These are phyloP conservation scores for Heliconius ismenius DNA, from an alignment of 2,888 invertebrate species.

Conservation along the genomic window DNA sequence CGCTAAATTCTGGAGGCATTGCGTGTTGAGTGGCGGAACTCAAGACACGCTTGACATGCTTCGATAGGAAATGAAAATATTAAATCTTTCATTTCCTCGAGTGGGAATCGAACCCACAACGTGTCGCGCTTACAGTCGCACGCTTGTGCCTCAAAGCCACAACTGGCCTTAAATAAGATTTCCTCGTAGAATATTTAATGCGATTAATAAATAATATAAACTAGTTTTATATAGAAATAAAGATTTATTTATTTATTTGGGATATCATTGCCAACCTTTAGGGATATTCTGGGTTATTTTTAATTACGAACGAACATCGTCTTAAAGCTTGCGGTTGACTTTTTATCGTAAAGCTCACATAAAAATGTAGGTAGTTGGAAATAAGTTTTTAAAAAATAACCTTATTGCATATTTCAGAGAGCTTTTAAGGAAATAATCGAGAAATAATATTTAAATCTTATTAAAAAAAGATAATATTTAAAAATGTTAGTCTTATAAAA, in stretches of 20 bases:
- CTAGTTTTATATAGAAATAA: background rate
- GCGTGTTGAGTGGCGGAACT: no score
- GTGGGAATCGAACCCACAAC: no score
- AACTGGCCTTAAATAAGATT: no score
- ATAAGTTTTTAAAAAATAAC: background rate
- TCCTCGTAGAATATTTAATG: no score
- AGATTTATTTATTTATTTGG: background rate
- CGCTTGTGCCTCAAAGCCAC: no score
- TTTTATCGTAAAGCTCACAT: conserved; percentile 19
- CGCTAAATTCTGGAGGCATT: no score
- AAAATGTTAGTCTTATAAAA: background rate
- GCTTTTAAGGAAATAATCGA: background rate
- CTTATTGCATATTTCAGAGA: background rate
- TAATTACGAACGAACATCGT: conserved; percentile 30
- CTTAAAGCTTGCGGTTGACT: conserved; percentile 23
- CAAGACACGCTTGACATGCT: no score
- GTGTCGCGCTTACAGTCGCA: no score
- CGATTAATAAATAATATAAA: background rate
- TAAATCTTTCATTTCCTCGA: no score
- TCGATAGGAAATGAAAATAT: no score
- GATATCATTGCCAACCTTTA: conserved; percentile 12
- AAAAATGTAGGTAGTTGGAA: conserved; percentile 5
- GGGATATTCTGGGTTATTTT: conserved; percentile 16
- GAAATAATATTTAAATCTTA: conserved; percentile 2
- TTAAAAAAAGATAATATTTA: background rate